Percentiles rank a stretch among this genome's conserved stretches.
These are phyloP conservation scores for Agonopterix heracliana DNA, from an alignment of 2,888 invertebrate genomes.

Conservation along the genomic window DNA sequence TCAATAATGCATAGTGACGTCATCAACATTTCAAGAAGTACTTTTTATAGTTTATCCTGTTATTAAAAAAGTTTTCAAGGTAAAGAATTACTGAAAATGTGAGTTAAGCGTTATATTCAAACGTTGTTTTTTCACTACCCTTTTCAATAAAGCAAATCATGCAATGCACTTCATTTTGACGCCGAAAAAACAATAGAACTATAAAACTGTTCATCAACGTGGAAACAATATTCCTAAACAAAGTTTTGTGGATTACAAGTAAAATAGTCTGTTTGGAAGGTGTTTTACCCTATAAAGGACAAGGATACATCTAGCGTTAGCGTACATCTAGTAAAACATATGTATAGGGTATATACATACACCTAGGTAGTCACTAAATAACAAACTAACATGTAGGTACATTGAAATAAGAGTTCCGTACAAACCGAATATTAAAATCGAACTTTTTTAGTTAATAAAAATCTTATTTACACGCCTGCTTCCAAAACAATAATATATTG, in stretches of 20 bases:
- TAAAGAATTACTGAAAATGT: too few relatives aligned
- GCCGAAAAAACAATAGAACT: too few relatives aligned
- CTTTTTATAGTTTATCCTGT: too few relatives aligned
- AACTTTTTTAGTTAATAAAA: constrained; percentile 54
- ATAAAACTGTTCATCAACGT: too few relatives aligned
- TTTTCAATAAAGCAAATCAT: too few relatives aligned
- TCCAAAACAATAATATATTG: constrained; percentile 50
- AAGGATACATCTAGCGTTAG: constrained; percentile 32
- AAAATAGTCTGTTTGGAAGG: constrained; percentile 15
- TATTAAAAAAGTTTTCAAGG: too few relatives aligned
- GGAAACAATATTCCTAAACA: too few relatives aligned
- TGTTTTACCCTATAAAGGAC: constrained; percentile 19
- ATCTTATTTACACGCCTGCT: constrained; percentile 68
- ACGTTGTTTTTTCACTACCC: too few relatives aligned
- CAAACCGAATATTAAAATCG: constrained; percentile 30
- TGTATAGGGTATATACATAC: constrained; percentile 53
- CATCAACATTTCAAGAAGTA: too few relatives aligned
- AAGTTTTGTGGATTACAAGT: constrained; percentile 3
- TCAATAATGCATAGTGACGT: too few relatives aligned
- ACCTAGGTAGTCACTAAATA: constrained; percentile 65
- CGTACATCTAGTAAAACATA: constrained; percentile 43
- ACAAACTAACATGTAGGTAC: constrained; percentile 64
- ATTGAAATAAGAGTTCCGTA: constrained; percentile 36
- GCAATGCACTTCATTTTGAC: too few relatives aligned
- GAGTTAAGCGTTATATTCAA: too few relatives aligned